Conservation (phyloP, 2,113 vertebrate genomes). For the Suricata suricatta region DNA sequence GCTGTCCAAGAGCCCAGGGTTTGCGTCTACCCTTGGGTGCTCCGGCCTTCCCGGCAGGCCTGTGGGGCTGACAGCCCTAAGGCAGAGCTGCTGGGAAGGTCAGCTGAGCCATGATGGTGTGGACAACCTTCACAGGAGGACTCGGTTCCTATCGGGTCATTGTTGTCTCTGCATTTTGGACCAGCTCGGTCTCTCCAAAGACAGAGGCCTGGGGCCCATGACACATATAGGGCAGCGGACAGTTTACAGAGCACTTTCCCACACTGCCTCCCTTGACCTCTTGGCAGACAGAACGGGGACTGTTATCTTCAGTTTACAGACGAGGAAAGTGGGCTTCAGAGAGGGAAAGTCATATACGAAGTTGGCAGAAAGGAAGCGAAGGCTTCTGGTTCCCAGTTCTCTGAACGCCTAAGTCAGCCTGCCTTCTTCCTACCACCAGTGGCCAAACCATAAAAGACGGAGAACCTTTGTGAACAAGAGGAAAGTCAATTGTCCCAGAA, state of each 20-base stretch:
- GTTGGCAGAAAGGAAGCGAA: neutral
- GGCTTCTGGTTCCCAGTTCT: neutral
- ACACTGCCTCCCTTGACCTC: neutral
- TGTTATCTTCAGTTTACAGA: neutral
- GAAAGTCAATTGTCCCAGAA: neutral
- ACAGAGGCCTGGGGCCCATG: neutral
- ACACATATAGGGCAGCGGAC: neutral
- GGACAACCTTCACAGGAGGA: neutral
- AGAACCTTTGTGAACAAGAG: neutral
- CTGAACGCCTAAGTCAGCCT: neutral
- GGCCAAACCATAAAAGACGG: neutral
- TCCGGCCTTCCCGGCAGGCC: neutral
- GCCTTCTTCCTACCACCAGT: neutral
- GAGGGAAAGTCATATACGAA: neutral
- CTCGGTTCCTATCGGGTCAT: neutral
- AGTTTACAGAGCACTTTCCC: neutral
- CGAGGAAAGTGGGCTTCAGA: neutral
- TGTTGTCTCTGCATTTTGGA: neutral
- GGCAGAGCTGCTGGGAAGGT: neutral
- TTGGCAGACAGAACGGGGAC: neutral
- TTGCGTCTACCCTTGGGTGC: rapidly evolving
- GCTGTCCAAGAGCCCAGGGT: neutral
- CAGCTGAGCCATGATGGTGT: rapidly evolving
- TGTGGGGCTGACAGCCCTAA: rapidly evolving
- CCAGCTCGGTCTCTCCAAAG: neutral